Evolutionary conservation across 2,113 vertebrate species (phyloP).

Genomic region (Phyllopteryx taeniolatus): DNA sequence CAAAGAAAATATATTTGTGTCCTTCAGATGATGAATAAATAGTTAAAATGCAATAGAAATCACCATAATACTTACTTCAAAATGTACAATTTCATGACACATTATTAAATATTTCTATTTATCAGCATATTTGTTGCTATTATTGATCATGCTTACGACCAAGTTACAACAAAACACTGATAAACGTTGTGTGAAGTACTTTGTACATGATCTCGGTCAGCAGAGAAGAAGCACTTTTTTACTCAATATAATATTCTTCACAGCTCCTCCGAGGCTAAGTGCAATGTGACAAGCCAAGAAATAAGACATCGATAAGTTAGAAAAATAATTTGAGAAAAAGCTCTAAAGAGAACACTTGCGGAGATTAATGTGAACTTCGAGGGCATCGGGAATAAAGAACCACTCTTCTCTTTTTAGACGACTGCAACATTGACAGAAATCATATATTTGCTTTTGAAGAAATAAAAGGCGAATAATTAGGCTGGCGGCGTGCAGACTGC

Average conservation of each 20-base stretch:
- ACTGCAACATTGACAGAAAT: not conserved
- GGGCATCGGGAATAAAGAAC: not conserved
- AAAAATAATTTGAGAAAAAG: not conserved
- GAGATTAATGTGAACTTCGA: conserved; percentile 4
- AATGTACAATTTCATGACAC: no score
- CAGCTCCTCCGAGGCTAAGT: not conserved
- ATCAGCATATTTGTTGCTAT: no score
- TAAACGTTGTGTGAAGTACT: not conserved
- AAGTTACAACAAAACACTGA: not conserved
- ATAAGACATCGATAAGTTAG: not conserved
- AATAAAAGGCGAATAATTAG: conserved; percentile 4
- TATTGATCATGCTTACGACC: no score
- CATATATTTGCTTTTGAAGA: conserved; percentile 8
- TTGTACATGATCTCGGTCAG: not conserved
- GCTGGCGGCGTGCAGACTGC: conserved; percentile 29
- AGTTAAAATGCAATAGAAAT: no score
- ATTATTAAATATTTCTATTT: no score
- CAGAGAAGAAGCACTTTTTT: not conserved
- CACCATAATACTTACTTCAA: no score
- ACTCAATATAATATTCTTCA: not conserved
- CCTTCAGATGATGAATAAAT: no score
- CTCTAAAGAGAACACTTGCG: conserved; percentile 1
- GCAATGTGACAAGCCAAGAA: not conserved
- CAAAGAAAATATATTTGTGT: no score
- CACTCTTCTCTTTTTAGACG: not conserved